Evolutionary conservation across 37 sponge, comb jelly and placozoan species (phyloP).

Genomic region (Tethya wilhelma): DNA sequence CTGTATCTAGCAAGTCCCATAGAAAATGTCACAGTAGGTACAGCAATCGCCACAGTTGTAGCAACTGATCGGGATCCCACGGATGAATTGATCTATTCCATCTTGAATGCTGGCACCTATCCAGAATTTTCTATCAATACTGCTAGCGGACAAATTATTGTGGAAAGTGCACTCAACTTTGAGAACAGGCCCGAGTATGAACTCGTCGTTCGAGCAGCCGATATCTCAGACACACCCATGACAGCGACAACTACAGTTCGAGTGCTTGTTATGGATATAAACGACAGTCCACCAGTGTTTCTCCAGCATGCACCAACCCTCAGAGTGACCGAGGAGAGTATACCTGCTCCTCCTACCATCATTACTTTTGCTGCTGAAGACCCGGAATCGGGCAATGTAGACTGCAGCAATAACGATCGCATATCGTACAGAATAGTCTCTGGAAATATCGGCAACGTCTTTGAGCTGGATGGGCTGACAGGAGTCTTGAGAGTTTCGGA

Average conservation of each 20-base stretch:
- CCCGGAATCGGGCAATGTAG: conserved; percentile 43
- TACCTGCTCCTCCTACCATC: background rate
- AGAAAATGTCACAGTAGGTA: conserved; percentile 39
- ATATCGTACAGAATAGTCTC: conserved; percentile 50
- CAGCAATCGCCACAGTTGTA: conserved; percentile 20
- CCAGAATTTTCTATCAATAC: conserved; percentile 55
- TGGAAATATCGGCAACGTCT: conserved; percentile 31
- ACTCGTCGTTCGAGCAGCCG: conserved; percentile 29
- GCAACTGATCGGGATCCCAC: conserved; percentile 65
- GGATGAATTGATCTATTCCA: conserved; percentile 47
- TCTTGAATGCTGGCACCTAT: conserved; percentile 11
- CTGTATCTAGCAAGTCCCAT: conserved; percentile 2
- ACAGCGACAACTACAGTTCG: conserved; percentile 28
- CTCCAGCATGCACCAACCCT: background rate
- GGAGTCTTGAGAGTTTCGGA: conserved; percentile 27
- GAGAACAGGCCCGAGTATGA: conserved; percentile 15
- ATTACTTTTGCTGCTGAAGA: conserved; percentile 38
- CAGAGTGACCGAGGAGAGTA: conserved; percentile 44
- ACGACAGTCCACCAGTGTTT: conserved; percentile 71
- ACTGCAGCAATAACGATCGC: conserved; percentile 25
- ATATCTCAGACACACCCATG: background rate
- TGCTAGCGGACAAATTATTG: conserved; percentile 37
- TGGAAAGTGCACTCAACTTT: conserved; percentile 39
- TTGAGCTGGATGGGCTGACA: conserved; percentile 20
- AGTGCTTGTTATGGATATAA: conserved; percentile 53